Base-by-base conservation (phyloP, 2,888 invertebrate species). In the Mystacides longicornis region DNA sequence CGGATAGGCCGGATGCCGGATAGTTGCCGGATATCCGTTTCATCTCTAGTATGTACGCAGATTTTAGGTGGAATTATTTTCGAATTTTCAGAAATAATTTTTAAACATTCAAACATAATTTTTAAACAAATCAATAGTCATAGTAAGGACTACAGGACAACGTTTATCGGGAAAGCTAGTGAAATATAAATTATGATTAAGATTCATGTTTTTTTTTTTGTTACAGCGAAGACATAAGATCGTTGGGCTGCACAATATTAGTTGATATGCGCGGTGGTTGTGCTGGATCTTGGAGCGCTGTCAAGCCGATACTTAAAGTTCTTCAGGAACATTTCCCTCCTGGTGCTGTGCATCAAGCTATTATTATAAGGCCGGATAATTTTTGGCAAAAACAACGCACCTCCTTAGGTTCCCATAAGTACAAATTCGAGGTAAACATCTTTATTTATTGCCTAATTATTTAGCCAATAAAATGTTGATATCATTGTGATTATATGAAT, bases 361-460 rank as follows among this genome's bases (percentile, higher is more conserved):
- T 93, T 69, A 94, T 99, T 71, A 95, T 98, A 66, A 97, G 98
- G 78, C 96, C 97, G 64, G 98, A 99, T 70, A 97, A 96, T 72
- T 98, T 99, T 80, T 97, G 97, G 97, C 97, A 98, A 76, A 98
- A 98, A 76, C 97, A 98, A 76, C 87, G 96, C 70, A 95, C 96
- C 65, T 94, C 93, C 63, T 83, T 98, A 68, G 94, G 94, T 68
- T 93, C 93, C 75, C 92, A 95, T 74, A 98, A 97, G 81, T 98
- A 96, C 80, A 96, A 95, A 79, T 98, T 98, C 79, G 97, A 98
- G 85, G 93, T 93, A 74, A 42, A 51, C 43, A 51, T 42, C 37
- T 43, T 16, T 23, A 16, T 22, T 43, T 21, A 33, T 52, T 52
- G n/a, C 3, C 21, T n/a, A n/a, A n/a, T n/a, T n/a, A n/a, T n/a